Percentiles rank a stretch among this genome's conserved stretches.
These are phyloP conservation scores for Antheraea assamensis DNA, from an alignment of 2,888 invertebrate genomes.

Conservation along the genomic window DNA sequence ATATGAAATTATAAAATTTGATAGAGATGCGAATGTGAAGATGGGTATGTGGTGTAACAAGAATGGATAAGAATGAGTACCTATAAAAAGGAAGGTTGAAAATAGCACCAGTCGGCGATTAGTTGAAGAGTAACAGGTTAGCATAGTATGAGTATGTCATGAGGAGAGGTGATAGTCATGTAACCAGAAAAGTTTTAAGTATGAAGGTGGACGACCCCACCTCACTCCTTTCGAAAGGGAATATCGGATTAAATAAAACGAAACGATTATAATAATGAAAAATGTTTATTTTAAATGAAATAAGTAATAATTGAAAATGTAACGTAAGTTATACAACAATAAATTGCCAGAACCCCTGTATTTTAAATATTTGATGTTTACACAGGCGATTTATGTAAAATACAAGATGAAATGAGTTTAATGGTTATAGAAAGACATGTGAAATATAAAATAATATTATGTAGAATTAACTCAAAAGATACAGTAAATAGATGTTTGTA, in stretches of 20 bases:
- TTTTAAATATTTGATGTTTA: slow-evolving; percentile 4
- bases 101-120: no score
- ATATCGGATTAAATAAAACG: slow-evolving; percentile 5
- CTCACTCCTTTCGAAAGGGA: neutral
- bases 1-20: no score
- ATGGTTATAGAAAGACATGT: neutral
- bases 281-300: slow-evolving; percentile 42
- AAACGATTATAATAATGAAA: slow-evolving; percentile 35
- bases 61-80: no score
- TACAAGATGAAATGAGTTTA: slow-evolving; percentile 6
- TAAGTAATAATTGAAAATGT: slow-evolving; percentile 27
- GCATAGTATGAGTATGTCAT: no score
- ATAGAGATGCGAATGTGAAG: no score
- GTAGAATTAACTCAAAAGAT: slow-evolving; percentile 3
- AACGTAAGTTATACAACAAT: slow-evolving; percentile 20
- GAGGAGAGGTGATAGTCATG: no score
- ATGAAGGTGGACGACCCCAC: no score
- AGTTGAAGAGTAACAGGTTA: no score
- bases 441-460: slow-evolving; percentile 4
- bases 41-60: no score
- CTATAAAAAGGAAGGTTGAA: no score
- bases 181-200: no score
- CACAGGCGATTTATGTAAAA: neutral
- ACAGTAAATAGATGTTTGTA: neutral
- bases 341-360: neutral